These are phyloP conservation scores for Ailurus styani DNA, from an alignment of 2,113 vertebrate genomes.

Conservation along the genomic window DNA sequence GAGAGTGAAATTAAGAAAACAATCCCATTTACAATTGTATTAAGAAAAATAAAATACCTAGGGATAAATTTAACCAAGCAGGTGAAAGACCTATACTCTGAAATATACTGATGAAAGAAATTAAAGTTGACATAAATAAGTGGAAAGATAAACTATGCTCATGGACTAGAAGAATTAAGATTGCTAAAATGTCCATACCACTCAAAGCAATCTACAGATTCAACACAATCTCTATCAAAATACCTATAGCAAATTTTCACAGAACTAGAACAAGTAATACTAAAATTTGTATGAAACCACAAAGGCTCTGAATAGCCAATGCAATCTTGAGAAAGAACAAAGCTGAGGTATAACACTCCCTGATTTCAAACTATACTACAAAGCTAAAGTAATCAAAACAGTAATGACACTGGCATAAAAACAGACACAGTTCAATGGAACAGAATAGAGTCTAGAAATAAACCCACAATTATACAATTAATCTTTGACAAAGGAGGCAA, in stretches of 20 bases:
- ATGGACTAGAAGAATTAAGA: not conserved
- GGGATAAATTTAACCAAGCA: not conserved
- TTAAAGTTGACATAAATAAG: not conserved
- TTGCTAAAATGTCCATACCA: not conserved
- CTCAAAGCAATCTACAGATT: not conserved
- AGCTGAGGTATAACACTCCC: not conserved
- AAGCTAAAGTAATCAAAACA: not conserved
- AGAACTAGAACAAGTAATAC: not conserved
- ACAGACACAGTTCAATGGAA: not conserved
- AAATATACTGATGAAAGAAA: not conserved
- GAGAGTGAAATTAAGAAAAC: not conserved
- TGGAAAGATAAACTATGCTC: not conserved
- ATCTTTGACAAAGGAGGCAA: not conserved
- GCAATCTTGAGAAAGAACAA: not conserved
- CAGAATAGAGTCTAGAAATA: not conserved
- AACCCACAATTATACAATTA: not conserved
- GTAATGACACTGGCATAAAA: not conserved
- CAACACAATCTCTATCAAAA: not conserved
- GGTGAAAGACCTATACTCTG: not conserved
- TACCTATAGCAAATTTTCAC: not conserved
- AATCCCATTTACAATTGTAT: not conserved
- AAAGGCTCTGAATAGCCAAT: not conserved
- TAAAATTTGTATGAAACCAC: not conserved
- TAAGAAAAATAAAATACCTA: not conserved
- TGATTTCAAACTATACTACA: not conserved